phyloP scores from a whole-genome alignment of 2,113 vertebrate species.

The Ornithorhynchus anatinus region DNA sequence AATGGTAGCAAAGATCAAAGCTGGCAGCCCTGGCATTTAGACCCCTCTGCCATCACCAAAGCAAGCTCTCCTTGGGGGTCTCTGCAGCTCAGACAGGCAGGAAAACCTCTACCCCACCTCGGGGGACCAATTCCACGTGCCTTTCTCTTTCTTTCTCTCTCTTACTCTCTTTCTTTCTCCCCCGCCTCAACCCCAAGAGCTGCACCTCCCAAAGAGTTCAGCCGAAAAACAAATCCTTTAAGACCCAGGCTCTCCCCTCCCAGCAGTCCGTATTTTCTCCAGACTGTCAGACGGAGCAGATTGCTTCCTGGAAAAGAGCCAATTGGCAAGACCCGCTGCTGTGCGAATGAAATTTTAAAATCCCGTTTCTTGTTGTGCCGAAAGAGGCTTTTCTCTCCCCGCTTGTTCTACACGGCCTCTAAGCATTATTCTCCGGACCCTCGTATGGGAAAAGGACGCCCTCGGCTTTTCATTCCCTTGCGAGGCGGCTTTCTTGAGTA shows the following conservation, averaged over 20 bases:
- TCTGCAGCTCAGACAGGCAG: too few species aligned
- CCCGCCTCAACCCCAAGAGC: not conserved
- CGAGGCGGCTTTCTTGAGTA: constrained; percentile 41
- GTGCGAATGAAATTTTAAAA: constrained; percentile 79
- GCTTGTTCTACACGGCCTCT: constrained; percentile 67
- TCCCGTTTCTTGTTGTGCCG: constrained; percentile 71
- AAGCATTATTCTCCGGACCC: constrained; percentile 77
- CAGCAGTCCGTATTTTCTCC: constrained; percentile 75
- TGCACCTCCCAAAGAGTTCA: constrained; percentile 56
- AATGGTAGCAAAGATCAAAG: too few species aligned
- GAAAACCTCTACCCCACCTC: not conserved
- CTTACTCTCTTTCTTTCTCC: not conserved
- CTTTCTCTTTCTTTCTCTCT: not conserved
- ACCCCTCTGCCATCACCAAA: too few species aligned
- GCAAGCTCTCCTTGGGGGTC: too few species aligned
- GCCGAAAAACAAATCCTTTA: constrained; percentile 78
- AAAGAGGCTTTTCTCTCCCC: constrained; percentile 72
- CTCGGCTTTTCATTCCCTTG: constrained; percentile 49
- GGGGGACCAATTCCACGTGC: not conserved
- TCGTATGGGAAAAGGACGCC: constrained; percentile 68
- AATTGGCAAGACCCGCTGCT: constrained; percentile 78
- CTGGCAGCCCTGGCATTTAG: too few species aligned
- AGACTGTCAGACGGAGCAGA: constrained; percentile 80
- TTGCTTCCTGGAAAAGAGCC: constrained; percentile 78
- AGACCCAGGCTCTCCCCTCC: constrained; percentile 73